Conservation (phyloP, 2,113 vertebrate species). For the Phoxinus phoxinus region DNA sequence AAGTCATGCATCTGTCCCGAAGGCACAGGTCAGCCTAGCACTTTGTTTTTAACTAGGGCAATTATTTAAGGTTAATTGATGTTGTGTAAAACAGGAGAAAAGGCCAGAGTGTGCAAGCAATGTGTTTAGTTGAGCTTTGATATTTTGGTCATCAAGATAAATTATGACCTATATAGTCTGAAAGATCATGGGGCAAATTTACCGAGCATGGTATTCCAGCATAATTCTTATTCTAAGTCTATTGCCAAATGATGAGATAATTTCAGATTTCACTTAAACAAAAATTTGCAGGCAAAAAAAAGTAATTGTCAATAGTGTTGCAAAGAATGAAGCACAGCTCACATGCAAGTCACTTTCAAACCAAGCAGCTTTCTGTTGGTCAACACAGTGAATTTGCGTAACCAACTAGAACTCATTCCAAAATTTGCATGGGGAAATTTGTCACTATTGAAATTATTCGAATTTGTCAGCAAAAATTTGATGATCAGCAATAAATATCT, state of each 20-base stretch:
- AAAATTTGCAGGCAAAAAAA: no score
- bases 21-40: constrained; percentile 18
- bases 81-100: background rate
- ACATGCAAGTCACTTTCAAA: no score
- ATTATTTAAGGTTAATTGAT: constrained; percentile 45
- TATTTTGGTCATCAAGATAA: constrained; percentile 21
- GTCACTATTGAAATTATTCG: no score
- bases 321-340: no score
- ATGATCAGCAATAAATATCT: no score
- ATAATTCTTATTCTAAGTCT: background rate
- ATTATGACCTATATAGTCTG: constrained; percentile 9
- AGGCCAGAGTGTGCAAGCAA: background rate
- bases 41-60: constrained; percentile 24
- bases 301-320: no score
- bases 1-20: constrained; percentile 6
- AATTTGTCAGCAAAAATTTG: no score
- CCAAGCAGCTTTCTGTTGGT: no score
- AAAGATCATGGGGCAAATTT: constrained; percentile 13
- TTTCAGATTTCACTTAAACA: background rate
- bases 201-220: background rate
- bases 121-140: constrained; percentile 33
- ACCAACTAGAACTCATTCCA: no score
- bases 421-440: no score
- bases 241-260: background rate
- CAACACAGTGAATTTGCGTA: no score